Base-by-base conservation (phyloP, 2,888 invertebrate genomes). In the Cataglyphis livida region DNA sequence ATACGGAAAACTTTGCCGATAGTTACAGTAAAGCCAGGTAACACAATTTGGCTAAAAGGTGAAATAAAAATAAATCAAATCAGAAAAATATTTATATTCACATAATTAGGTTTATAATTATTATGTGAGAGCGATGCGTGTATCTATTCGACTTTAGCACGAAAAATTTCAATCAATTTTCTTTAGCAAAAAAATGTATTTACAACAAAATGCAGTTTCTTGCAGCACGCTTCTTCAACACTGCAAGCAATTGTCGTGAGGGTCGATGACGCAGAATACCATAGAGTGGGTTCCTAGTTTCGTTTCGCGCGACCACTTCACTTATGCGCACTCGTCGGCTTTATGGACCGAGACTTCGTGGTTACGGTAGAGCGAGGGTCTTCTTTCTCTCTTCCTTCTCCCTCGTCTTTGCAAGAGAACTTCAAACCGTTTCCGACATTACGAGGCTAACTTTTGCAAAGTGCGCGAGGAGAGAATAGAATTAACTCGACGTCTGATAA, bases 241-340 rank as follows among this genome's bases (percentile, higher is more conserved):
- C 66, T 62, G 76, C 83, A 65, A 88, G 84, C 73, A 83, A 83
- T 85, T 85, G 78, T 84, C 85, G 85, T 86, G 83, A 86, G 90
- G 87, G 90, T 90, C 89, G 88, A 89, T 87, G 88, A 85, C 85
- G 84, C 85, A 82, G 86, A 91, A 89, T 84, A 84, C 82, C 82
- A 84, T 81, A 66, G 83, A 88, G 86, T 84, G 87, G 84, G 89
- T 87, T 89, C 86, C 84, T 89, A 89, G 92, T 91, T 92, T 88
- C 89, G 87, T 90, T 88, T 89, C 86, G 90, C 88, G 90, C 89
- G 90, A 90, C 88, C 91, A 89, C 90, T 92, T 92, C 90, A 89
- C 91, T 90, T 91, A 91, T 90, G 91, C 91, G 90, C 89, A 87
- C 89, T 91, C 91, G 87, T 88, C 89, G 90, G 89, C 85, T 92